These are phyloP conservation scores for Plagodis dolabraria DNA, from an alignment of 2,888 invertebrate species.

Conservation along the genomic window DNA sequence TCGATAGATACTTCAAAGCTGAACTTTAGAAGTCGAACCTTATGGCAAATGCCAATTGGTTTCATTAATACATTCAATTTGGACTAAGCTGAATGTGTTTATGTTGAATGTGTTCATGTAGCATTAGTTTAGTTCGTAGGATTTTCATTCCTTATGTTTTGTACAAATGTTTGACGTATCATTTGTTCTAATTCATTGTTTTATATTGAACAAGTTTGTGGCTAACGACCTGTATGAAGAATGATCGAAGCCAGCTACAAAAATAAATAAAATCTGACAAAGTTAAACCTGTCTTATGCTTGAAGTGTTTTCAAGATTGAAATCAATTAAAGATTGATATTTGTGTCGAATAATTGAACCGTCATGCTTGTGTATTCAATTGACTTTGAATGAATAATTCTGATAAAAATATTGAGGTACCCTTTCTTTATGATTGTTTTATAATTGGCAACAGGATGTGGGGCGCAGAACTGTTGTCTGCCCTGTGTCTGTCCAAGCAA, in stretches of 20 bases:
- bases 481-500: conserved; percentile 57
- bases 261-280: not conserved
- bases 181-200: no score
- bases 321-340: conserved; percentile 39
- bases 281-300: conserved; percentile 28
- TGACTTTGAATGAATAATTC: not conserved
- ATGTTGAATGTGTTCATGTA: conserved; percentile 24
- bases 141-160: not conserved
- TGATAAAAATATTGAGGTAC: conserved; percentile 11
- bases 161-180: no score
- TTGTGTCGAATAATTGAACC: conserved; percentile 22
- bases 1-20: conserved; percentile 49
- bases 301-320: conserved; percentile 42
- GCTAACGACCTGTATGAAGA: conserved; percentile 27
- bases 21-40: conserved; percentile 59
- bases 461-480: conserved; percentile 51
- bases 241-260: not conserved
- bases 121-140: not conserved
- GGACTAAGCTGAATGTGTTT: conserved; percentile 25
- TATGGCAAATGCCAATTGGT: conserved; percentile 32
- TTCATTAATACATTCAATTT: not conserved
- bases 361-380: conserved; percentile 8
- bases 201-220: not conserved
- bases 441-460: conserved; percentile 62
- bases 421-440: conserved; percentile 25